These are phyloP conservation scores for Lysandra coridon DNA, from an alignment of 2,888 invertebrate species.

Conservation along the genomic window DNA sequence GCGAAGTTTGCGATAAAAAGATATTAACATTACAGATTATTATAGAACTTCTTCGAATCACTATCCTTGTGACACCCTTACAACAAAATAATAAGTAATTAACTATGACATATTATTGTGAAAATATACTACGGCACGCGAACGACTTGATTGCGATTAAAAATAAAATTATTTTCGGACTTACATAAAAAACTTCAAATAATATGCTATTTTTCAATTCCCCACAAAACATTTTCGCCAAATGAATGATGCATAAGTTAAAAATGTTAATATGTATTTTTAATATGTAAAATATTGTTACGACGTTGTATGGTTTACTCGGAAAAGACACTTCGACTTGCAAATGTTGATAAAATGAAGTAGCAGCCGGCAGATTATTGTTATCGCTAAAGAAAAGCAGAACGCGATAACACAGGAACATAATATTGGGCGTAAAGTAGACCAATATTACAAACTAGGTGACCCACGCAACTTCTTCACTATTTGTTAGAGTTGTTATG, in stretches of 20 bases:
- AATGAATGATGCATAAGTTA: neutral
- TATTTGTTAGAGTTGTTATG: neutral
- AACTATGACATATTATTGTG: too few species aligned
- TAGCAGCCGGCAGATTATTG: constrained; percentile 5
- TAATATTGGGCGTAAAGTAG: neutral
- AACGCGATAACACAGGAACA: neutral
- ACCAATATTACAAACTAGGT: neutral
- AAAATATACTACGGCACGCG: too few species aligned
- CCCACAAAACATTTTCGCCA: neutral
- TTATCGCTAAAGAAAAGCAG: constrained; percentile 19
- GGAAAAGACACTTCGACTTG: constrained; percentile 20
- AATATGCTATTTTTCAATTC: neutral
- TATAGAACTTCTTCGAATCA: too few species aligned
- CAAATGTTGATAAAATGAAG: constrained; percentile 13
- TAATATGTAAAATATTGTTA: neutral
- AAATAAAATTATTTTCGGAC: neutral
- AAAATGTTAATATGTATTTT: neutral
- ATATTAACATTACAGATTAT: too few species aligned
- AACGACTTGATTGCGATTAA: neutral
- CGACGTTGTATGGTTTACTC: neutral
- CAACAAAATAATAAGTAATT: too few species aligned
- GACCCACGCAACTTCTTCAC: neutral
- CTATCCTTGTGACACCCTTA: too few species aligned
- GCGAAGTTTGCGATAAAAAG: too few species aligned
- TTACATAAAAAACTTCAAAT: neutral